A percentile compares a stretch with the other conserved stretches of the same genome.
Evolutionary conservation across 1,140 invertebrate species (phyloP).

Genomic region (Leptinotarsa texana): DNA sequence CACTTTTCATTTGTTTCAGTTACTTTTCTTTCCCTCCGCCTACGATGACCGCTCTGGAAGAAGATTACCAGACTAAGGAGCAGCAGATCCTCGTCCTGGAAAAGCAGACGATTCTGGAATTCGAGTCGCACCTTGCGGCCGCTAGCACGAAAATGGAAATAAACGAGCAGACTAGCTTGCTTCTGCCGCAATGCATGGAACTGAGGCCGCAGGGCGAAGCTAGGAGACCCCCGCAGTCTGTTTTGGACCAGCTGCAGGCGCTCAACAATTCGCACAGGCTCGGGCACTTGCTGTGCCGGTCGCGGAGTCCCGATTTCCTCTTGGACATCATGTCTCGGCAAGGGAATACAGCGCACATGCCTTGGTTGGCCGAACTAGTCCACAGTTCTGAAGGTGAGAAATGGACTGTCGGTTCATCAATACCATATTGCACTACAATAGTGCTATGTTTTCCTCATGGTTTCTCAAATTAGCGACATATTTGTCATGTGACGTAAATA

Average conservation of each 20-base stretch:
- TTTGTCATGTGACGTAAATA: too few relatives aligned
- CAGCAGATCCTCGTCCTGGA: conserved; percentile 73
- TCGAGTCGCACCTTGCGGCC: conserved; percentile 90
- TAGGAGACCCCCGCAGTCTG: conserved; percentile 73
- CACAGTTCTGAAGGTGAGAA: conserved; percentile 79
- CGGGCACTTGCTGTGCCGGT: conserved; percentile 88
- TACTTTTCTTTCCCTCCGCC: conserved; percentile 79
- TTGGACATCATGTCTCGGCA: conserved; percentile 90
- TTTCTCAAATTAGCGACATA: too few relatives aligned
- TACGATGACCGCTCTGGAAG: conserved; percentile 57
- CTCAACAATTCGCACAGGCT: conserved; percentile 80
- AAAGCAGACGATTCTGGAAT: conserved; percentile 84
- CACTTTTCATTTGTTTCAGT: conserved; percentile 36
- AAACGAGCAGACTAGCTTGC: conserved; percentile 85
- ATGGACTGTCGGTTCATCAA: too few relatives aligned
- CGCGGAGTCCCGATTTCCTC: conserved; percentile 88
- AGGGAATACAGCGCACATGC: conserved; percentile 87
- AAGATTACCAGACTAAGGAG: conserved; percentile 50
- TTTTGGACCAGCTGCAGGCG: conserved; percentile 81
- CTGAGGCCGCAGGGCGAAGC: conserved; percentile 84
- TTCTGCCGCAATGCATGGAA: conserved; percentile 76
- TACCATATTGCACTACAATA: too few relatives aligned
- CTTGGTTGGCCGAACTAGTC: conserved; percentile 93
- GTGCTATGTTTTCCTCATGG: too few relatives aligned
- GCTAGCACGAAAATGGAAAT: conserved; percentile 84